Conservation (phyloP, 2,797 vertebrate species). For the Silurus aristotelis region DNA sequence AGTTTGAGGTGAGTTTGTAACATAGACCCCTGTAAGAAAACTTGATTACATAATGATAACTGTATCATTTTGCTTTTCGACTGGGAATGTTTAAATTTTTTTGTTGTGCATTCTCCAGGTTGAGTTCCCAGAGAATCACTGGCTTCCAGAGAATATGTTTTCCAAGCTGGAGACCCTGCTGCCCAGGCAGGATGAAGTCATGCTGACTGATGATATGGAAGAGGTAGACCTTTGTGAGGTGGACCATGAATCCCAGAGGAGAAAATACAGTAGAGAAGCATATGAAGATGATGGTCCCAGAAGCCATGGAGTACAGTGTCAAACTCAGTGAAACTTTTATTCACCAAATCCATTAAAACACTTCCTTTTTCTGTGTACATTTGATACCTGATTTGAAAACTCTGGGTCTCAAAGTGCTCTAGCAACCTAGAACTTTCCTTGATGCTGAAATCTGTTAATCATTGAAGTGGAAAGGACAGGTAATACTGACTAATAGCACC, state of each 20-base stretch:
- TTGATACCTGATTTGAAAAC: neutral
- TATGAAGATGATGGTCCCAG: slow-evolving; percentile 84
- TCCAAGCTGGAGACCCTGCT: slow-evolving; percentile 85
- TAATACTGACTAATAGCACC: neutral
- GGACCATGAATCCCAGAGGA: slow-evolving; percentile 72
- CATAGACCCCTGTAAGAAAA: too few species aligned
- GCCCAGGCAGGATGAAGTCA: slow-evolving; percentile 82
- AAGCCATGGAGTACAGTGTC: slow-evolving; percentile 85
- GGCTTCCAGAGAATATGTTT: slow-evolving; percentile 86
- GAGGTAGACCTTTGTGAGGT: slow-evolving; percentile 88
- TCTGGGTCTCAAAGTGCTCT: neutral
- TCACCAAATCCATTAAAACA: neutral
- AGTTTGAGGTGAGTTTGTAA: slow-evolving; percentile 81
- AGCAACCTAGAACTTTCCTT: neutral
- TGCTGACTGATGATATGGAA: slow-evolving; percentile 90
- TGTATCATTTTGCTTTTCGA: neutral
- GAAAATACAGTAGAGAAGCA: slow-evolving; percentile 74
- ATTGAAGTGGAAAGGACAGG: neutral
- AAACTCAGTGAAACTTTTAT: slow-evolving; percentile 77
- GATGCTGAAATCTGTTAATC: neutral
- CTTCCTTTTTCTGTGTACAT: neutral
- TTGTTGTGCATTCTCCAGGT: slow-evolving; percentile 71
- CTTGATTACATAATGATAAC: too few species aligned
- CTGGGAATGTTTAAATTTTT: neutral
- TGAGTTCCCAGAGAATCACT: slow-evolving; percentile 86